Conservation (phyloP, 2,888 invertebrate genomes). For the Oxycera nigricornis region DNA sequence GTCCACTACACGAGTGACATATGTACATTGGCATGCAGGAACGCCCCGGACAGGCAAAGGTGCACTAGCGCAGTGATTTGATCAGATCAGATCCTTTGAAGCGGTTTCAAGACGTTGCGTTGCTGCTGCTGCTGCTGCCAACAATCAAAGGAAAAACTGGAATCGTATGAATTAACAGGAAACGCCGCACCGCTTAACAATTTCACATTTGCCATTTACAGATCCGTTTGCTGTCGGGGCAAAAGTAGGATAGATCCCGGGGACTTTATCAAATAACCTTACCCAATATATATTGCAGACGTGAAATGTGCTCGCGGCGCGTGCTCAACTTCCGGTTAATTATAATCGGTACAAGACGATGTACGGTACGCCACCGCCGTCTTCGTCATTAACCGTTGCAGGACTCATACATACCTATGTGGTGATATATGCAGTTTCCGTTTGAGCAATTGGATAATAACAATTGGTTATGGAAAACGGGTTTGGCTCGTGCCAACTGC, state of each 20-base stretch:
- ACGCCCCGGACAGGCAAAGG: conserved; percentile 38
- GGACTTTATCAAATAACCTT: neutral
- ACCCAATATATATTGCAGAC: conserved; percentile 11
- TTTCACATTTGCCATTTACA: conserved; percentile 6
- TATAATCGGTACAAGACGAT: conserved; percentile 51
- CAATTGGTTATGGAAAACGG: conserved; percentile 15
- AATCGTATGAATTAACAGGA: conserved; percentile 31
- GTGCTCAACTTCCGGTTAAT: conserved; percentile 63
- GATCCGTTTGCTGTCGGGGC: conserved; percentile 5
- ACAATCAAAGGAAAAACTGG: conserved; percentile 23
- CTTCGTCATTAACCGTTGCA: conserved; percentile 6
- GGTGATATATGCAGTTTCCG: conserved; percentile 20
- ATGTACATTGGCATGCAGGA: neutral
- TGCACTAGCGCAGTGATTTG: conserved; percentile 28
- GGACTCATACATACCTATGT: neutral
- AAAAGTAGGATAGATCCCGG: neutral
- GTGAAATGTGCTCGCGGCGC: conserved; percentile 52
- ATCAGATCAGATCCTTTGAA: conserved; percentile 23
- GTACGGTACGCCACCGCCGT: conserved; percentile 20
- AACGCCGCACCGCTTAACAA: conserved; percentile 25
- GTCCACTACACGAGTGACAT: conserved; percentile 11
- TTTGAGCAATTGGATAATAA: conserved; percentile 33
- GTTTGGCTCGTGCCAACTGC: conserved; percentile 40
- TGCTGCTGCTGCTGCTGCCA: neutral
- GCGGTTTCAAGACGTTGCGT: neutral